Evolutionary conservation across 2,797 vertebrate species (phyloP), one percentile per base, ranked within the genome.

Genomic region (Apogon hyalosoma): DNA sequence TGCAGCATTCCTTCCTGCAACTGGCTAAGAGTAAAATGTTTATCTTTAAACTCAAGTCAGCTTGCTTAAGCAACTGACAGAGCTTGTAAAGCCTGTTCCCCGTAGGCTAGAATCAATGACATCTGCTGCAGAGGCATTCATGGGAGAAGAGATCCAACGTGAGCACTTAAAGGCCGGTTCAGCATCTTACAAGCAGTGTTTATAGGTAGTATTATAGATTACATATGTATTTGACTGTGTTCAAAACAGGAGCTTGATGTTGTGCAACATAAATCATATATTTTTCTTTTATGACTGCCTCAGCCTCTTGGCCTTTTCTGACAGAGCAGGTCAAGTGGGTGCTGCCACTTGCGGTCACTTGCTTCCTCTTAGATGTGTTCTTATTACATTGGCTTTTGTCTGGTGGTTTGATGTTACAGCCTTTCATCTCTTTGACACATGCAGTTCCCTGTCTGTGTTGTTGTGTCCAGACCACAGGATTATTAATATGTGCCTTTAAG

Each of bases 1-100:
- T 8, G 8, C 11, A 58, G 62, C 81, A 84, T 77, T 83, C 80
- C 63, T 87, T 57, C 43, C 45, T 77, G 42, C 85, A 80, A 80
- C 77, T 78, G 72, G 80, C 62, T 54, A 6, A 7, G 19, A 33
- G 15, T 60, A 52, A 43, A 69, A 18, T 84, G 69, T 84, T 87
- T 75, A 81, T 82, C 42, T 89, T 88, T 66, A 48, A 84, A 78
- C 54, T 61, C 1, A 24, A 71, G 63, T 63, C 68, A 31, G 75
- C 19, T 70, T 49, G 31, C 66, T 46, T 65, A 69, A 82, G 79
- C 76, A 86, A 58, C 60, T 63, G 36, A 70, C 62, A 47, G 45
- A 50, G 62, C 77, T 70, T 61, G 77, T 88, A 87, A 74, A 83
- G 67, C 79, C 66, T 18, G 69, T 84, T 86, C 43, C 70, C 48